These are phyloP conservation scores for Eulemur mongoz DNA, from an alignment of 2,797 vertebrate genomes.

Conservation along the genomic window DNA sequence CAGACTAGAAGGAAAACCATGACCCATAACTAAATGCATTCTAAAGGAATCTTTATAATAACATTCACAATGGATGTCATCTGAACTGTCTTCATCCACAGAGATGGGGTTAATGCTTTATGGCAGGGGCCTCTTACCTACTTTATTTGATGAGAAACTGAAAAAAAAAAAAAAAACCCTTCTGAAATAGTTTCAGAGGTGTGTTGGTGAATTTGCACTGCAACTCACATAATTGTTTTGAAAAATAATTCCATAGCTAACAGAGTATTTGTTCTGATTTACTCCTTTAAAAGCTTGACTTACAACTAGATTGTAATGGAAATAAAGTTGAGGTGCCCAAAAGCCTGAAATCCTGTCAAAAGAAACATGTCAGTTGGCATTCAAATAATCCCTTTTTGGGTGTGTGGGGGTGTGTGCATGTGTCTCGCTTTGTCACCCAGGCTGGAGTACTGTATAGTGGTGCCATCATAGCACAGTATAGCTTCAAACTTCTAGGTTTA, in stretches of 20 bases:
- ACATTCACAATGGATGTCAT: background rate
- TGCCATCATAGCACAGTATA: background rate
- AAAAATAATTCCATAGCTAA: background rate
- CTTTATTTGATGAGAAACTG: conserved; percentile 22
- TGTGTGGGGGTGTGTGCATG: no score
- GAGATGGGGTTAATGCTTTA: background rate
- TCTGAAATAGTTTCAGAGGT: background rate
- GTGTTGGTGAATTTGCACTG: background rate
- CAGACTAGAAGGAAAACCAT: conserved; percentile 32
- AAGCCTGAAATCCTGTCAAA: conserved; percentile 18
- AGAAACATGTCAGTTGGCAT: background rate
- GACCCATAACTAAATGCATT: background rate
- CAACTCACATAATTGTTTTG: background rate
- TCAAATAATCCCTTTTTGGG: background rate
- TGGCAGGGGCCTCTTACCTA: background rate
- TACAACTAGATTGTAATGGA: background rate
- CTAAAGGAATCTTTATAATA: conserved; percentile 61
- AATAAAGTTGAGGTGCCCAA: background rate
- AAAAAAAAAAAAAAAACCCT: conserved; percentile 3
- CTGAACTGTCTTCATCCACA: background rate
- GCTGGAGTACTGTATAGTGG: background rate
- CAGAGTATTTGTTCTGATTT: conserved; percentile 9
- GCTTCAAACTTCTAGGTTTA: background rate
- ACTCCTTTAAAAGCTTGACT: conserved; percentile 25
- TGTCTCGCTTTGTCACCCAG: background rate